Conservation (phyloP, 2,888 invertebrate species). For the Caenorhabditis japonica region DNA sequence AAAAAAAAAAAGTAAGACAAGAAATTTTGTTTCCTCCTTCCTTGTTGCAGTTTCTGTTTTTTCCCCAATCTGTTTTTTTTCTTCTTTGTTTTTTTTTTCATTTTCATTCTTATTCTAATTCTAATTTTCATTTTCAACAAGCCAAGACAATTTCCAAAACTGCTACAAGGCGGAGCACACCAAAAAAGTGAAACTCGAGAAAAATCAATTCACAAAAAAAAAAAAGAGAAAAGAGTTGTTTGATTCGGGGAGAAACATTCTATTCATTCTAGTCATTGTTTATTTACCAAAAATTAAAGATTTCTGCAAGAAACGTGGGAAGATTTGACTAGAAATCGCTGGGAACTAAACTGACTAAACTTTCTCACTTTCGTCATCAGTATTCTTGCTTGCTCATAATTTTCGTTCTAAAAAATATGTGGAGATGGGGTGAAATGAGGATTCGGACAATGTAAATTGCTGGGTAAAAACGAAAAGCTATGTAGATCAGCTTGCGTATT, state of each 20-base stretch:
- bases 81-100: no score
- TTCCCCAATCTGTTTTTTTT: no score
- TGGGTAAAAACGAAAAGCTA: background rate
- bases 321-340: constrained; percentile 5
- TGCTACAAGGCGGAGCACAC: no score
- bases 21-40: background rate
- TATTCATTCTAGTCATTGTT: background rate
- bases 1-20: background rate
- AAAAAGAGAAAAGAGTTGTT: no score
- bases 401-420: constrained; percentile 18
- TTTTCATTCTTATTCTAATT: no score
- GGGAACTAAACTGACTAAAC: constrained; percentile 6
- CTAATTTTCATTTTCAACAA: no score
- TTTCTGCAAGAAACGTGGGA: constrained; percentile 17
- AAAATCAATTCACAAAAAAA: no score
- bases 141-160: no score
- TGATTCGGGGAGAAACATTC: no score
- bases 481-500: constrained; percentile 9
- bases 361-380: constrained; percentile 11
- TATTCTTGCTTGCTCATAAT: no score
- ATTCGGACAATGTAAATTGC: background rate
- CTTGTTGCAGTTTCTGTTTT: no score
- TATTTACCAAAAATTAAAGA: background rate
- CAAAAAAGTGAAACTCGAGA: no score
- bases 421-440: background rate